These are phyloP conservation scores for Corapipo altera DNA, from an alignment of 2,113 vertebrate genomes.

Conservation along the genomic window DNA sequence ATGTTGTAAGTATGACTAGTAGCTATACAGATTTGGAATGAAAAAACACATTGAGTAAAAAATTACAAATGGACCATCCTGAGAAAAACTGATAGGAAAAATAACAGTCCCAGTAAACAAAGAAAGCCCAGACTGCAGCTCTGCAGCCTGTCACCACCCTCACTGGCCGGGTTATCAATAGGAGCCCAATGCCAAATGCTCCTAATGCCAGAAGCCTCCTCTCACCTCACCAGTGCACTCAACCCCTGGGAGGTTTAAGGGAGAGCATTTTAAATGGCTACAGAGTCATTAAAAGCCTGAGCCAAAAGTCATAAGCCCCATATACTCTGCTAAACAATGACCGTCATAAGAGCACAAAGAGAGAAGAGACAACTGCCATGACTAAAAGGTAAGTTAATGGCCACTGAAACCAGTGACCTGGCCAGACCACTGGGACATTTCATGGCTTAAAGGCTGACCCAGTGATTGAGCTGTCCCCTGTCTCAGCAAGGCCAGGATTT, in stretches of 20 bases:
- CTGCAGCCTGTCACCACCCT: fast-evolving
- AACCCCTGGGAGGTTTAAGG: not conserved
- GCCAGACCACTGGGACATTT: not conserved
- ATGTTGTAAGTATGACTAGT: not conserved
- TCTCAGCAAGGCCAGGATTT: not conserved
- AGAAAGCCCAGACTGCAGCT: not conserved
- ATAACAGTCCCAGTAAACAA: not conserved
- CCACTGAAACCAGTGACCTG: not conserved
- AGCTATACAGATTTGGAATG: not conserved
- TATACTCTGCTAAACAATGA: not conserved
- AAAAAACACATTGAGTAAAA: not conserved
- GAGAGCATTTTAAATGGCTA: not conserved
- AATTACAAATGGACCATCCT: not conserved
- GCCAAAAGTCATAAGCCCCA: not conserved
- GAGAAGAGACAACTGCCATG: not conserved
- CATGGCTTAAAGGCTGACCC: not conserved
- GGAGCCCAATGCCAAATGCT: not conserved
- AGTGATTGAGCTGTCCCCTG: not conserved
- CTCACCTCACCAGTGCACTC: not conserved
- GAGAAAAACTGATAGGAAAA: not conserved
- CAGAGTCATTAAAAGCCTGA: not conserved
- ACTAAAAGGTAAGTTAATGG: not conserved
- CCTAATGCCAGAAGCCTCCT: not conserved
- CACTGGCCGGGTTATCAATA: not conserved
- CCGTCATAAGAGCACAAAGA: not conserved